A percentile compares a stretch with the other conserved stretches of the same genome.
These are phyloP conservation scores for Autographa pulchrina DNA, from an alignment of 2,888 invertebrate genomes.

Conservation along the genomic window DNA sequence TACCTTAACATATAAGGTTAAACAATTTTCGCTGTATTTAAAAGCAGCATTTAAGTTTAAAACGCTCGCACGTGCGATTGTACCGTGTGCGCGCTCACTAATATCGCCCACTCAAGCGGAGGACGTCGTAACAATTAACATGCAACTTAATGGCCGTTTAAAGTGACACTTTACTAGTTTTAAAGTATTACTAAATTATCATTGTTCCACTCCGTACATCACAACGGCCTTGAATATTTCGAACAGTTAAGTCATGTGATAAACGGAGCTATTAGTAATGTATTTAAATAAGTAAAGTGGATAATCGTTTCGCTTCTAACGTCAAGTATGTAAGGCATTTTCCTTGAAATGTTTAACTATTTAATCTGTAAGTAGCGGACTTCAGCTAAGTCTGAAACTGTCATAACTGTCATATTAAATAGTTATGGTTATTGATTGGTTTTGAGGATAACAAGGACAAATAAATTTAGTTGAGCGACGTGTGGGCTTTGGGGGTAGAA, in stretches of 20 bases:
- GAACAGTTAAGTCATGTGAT: conserved; percentile 14
- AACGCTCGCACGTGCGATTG: not conserved
- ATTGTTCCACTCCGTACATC: conserved; percentile 28
- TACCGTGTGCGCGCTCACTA: conserved; percentile 13
- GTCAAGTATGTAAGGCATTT: not conserved
- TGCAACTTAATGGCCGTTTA: conserved; percentile 27
- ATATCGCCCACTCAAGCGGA: conserved; percentile 14
- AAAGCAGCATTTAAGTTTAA: not conserved
- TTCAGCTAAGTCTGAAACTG: too few relatives aligned
- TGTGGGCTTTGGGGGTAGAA: too few relatives aligned
- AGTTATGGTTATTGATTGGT: too few relatives aligned
- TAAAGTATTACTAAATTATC: conserved; percentile 40
- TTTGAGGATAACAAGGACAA: too few relatives aligned
- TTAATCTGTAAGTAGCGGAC: too few relatives aligned
- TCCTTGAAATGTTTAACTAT: not conserved
- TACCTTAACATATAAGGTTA: too few relatives aligned
- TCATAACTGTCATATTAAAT: too few relatives aligned
- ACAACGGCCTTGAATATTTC: conserved; percentile 33
- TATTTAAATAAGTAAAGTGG: not conserved
- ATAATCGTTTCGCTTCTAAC: not conserved
- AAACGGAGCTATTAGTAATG: not conserved
- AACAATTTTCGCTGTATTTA: not conserved
- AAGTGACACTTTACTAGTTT: conserved; percentile 27
- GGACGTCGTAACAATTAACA: conserved; percentile 30
- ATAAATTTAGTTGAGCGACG: too few relatives aligned